Evolutionary conservation across 2,797 vertebrate species (phyloP).

Genomic region (Falco columbarius): DNA sequence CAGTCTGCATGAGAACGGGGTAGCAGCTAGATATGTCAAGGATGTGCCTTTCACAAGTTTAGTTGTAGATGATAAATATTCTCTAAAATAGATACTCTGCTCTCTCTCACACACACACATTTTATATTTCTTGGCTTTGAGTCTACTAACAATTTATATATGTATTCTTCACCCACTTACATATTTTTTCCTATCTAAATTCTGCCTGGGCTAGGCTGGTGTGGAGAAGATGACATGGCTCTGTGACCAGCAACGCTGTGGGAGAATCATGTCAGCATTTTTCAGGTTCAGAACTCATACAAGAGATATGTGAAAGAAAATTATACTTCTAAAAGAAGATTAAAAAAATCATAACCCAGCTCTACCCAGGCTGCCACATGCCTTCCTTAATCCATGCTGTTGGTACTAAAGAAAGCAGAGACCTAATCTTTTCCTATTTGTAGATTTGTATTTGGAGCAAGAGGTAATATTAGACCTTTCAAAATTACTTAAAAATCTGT

Average conservation of each 20-base stretch:
- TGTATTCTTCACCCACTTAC: background rate
- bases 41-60: background rate
- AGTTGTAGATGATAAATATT: background rate
- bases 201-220: background rate
- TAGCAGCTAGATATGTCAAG: background rate
- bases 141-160: background rate
- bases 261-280: background rate
- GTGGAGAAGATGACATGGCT: background rate
- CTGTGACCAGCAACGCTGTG: background rate
- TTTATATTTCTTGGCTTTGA: background rate
- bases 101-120: background rate
- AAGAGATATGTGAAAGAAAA: background rate
- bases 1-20: background rate
- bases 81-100: background rate
- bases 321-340: background rate
- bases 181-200: background rate
- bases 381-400: background rate
- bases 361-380: background rate
- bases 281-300: background rate
- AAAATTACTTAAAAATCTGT: background rate
- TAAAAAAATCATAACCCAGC: background rate
- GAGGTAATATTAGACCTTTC: background rate
- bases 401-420: background rate
- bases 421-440: background rate
- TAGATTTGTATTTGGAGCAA: background rate